These are phyloP conservation scores for Macrosiphum euphorbiae DNA, from an alignment of 2,888 invertebrate species.

Conservation along the genomic window DNA sequence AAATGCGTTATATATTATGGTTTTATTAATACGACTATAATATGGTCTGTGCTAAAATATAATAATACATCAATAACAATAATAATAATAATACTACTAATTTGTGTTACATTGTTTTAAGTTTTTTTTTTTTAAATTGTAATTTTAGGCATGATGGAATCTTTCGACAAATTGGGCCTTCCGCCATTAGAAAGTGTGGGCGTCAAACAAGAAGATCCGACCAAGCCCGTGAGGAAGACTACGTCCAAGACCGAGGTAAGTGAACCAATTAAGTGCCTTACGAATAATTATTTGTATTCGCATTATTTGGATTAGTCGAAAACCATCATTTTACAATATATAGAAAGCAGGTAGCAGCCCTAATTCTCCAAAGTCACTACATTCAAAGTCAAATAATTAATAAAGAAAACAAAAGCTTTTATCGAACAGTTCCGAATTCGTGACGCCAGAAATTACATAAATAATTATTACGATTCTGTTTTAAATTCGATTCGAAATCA, in stretches of 20 bases:
- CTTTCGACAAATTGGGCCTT: neutral
- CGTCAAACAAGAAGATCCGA: neutral
- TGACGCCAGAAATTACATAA: neutral
- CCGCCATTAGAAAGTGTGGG: neutral
- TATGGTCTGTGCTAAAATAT: neutral
- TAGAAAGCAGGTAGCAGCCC: neutral
- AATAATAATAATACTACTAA: neutral
- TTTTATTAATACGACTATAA: neutral
- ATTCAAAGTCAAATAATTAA: neutral
- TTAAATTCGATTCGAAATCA: neutral
- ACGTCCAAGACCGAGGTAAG: conserved; percentile 55
- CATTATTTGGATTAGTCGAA: neutral
- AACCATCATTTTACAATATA: neutral
- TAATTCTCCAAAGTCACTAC: neutral
- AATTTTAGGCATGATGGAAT: conserved; percentile 24
- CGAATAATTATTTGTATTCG: neutral
- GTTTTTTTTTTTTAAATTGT: neutral
- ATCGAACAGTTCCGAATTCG: neutral
- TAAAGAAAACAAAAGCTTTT: neutral
- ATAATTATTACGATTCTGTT: neutral
- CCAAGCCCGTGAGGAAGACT: conserved; percentile 32
- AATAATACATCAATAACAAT: neutral
- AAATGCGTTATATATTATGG: neutral
- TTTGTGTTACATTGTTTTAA: neutral
- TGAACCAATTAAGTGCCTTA: neutral